These are phyloP conservation scores for Dromiciops gliroides DNA, from an alignment of 2,113 vertebrate genomes.

Conservation along the genomic window DNA sequence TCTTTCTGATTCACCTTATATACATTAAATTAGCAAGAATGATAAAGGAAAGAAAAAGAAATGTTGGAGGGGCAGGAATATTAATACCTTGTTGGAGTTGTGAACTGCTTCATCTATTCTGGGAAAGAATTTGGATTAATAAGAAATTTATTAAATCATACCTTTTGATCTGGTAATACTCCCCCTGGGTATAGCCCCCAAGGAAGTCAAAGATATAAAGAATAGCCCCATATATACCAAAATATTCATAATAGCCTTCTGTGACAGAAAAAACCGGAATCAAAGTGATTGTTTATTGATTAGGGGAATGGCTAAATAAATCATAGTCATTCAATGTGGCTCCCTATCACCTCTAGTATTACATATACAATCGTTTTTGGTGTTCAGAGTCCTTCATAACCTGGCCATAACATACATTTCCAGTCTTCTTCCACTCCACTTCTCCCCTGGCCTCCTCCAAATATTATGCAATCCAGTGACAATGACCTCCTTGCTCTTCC, in stretches of 20 bases:
- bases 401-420: not conserved
- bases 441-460: not conserved
- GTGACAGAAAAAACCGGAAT: not conserved
- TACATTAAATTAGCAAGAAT: not conserved
- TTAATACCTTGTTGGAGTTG: not conserved
- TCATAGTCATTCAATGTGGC: not conserved
- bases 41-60: not conserved
- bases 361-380: not conserved
- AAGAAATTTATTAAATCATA: not conserved
- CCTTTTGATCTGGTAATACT: not conserved
- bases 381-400: not conserved
- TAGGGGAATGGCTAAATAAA: not conserved
- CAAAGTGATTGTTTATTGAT: not conserved
- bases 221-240: not conserved
- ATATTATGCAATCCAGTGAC: not conserved
- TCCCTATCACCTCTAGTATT: not conserved
- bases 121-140: not conserved
- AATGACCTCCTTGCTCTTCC: not conserved
- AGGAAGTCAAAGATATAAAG: not conserved
- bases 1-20: not conserved
- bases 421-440: not conserved
- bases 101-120: not conserved
- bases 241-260: not conserved
- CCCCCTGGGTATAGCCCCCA: not conserved
- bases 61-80: not conserved